Base-by-base conservation (phyloP, 2,113 vertebrate species). In the Nanorana parkeri region DNA sequence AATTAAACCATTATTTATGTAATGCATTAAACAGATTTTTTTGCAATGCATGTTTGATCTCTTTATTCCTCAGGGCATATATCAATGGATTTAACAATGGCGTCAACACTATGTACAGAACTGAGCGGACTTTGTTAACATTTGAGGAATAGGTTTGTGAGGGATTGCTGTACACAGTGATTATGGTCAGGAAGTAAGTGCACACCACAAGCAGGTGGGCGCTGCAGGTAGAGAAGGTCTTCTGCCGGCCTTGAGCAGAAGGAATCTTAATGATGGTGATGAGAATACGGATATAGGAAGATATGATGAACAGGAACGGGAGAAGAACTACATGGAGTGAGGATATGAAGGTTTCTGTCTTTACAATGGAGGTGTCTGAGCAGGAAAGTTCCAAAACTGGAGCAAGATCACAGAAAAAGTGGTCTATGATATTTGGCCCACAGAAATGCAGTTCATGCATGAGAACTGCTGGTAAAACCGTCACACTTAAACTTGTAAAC, bases 161-260 rank as follows among this genome's bases (percentile, higher is more conserved):
- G 5, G 76, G 76, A 32, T 67, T 56, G 21, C 61, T 67, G 19
- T 78, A 78, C 16, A 78, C 77, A 8, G 64, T 78, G 13, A 78
- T 78, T 29, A 65, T 65, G 24, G 63, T 64, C n/a, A 64, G 26
- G 61, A 64, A 64, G 23, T 65, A 65, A 28, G 63, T 65, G 63
- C 41, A 55, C 3, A 88, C 83, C 17, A 88, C 81, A 24, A 86
- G 80, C 17, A 88, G 69, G 17, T 87, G 88, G 23, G 87, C 85
- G 1, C 86, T 75, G 58, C 86, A 88, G 36, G 86, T 89, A 26
- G 85, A 75, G 16, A 87, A 88, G 11, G 85, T 76, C 65, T 88
- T 89, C 21, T 74, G 82, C 8, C 63, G n/a, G 2, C 84, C 78
- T 5, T 86, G 68, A 1, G 81, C 13, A 20, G 88, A 84, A 24